Conservation (phyloP, 1,140 invertebrate species). For the Tigriopus japonicus region DNA sequence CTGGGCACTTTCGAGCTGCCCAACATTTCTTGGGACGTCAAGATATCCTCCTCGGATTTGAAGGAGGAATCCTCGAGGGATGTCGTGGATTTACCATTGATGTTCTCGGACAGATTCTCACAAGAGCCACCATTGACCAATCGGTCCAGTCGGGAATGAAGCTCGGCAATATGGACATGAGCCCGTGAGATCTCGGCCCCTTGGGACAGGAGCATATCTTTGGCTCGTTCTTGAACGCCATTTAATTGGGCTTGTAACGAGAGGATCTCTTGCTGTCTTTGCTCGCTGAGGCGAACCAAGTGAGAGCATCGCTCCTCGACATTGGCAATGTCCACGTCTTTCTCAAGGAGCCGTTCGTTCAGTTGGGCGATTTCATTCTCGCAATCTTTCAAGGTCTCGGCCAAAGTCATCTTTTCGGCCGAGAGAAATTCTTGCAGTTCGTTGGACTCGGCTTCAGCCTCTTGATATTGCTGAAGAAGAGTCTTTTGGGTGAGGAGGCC, state of each 20-base stretch:
- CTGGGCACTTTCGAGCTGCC: no score
- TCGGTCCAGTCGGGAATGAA: no score
- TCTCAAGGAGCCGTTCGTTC: neutral
- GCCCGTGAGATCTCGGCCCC: slow-evolving; percentile 1
- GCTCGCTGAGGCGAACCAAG: slow-evolving; percentile 3
- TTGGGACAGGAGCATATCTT: slow-evolving; percentile 3
- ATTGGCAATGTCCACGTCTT: neutral
- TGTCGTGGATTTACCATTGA: no score
- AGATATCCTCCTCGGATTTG: no score
- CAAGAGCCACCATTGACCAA: no score
- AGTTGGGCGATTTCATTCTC: neutral
- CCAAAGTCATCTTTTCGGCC: slow-evolving; percentile 7
- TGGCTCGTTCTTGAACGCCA: neutral
- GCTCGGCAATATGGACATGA: neutral
- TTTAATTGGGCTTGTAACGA: neutral
- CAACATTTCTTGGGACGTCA: no score
- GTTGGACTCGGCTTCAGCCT: slow-evolving; percentile 1
- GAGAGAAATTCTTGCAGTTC: slow-evolving; percentile 7
- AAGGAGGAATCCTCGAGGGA: no score
- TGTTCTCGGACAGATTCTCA: no score
- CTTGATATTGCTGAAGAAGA: neutral
- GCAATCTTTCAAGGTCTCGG: slow-evolving; percentile 1
- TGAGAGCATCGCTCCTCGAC: neutral
- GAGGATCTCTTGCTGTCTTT: slow-evolving; percentile 11
- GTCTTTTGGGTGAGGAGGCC: neutral